Evolutionary conservation across 35 echinoderm and acorn worm genomes (phyloP).

Genomic region (Hemicentrotus pulcherrimus): DNA sequence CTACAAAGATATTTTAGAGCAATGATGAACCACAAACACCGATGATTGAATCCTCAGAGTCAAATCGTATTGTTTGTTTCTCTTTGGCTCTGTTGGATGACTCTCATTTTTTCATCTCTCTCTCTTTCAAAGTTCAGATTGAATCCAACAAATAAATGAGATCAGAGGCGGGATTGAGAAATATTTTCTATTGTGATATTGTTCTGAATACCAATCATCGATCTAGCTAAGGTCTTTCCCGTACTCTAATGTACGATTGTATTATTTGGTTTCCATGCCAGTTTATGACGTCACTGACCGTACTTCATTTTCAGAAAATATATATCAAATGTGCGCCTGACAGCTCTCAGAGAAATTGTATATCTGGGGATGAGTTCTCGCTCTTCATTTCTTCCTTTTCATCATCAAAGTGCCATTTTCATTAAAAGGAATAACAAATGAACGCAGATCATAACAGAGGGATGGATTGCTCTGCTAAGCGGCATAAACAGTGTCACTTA

Average conservation of each 20-base stretch:
- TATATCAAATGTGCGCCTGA: neutral
- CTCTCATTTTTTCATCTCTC: neutral
- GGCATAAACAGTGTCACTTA: neutral
- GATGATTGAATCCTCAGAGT: neutral
- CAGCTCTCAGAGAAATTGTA: neutral
- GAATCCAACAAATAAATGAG: neutral
- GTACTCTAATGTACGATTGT: neutral
- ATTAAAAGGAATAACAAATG: conserved; percentile 14
- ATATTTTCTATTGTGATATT: neutral
- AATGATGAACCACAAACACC: neutral
- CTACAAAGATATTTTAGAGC: no score
- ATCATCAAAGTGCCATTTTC: neutral
- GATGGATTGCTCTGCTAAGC: neutral
- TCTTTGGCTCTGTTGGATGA: neutral
- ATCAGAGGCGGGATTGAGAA: neutral
- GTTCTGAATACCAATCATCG: neutral
- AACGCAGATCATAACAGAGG: neutral
- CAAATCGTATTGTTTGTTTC: neutral
- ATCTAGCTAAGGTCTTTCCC: neutral
- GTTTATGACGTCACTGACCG: neutral
- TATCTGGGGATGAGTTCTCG: neutral
- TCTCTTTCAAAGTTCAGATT: neutral
- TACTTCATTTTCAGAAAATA: neutral
- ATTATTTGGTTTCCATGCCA: conserved; percentile 18
- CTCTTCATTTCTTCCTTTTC: neutral